These are phyloP conservation scores for Zosterops lateralis DNA, from an alignment of 2,113 vertebrate species.

Conservation along the genomic window DNA sequence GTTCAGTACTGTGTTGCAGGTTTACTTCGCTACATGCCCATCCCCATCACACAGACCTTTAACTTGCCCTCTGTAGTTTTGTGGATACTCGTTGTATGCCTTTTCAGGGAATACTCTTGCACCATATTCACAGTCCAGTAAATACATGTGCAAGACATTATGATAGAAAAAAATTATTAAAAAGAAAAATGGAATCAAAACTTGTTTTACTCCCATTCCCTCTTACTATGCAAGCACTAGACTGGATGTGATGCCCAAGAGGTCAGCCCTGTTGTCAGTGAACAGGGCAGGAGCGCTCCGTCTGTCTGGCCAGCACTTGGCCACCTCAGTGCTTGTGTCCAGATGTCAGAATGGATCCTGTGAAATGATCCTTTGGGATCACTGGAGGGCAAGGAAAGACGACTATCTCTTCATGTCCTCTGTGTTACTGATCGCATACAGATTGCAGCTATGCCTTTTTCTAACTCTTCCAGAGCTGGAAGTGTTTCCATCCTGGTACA, in stretches of 20 bases:
- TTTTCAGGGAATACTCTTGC: not conserved
- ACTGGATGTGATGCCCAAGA: not conserved
- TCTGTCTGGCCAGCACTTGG: not conserved
- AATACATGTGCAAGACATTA: not conserved
- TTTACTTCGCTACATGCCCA: not conserved
- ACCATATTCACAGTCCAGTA: not conserved
- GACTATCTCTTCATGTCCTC: not conserved
- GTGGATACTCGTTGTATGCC: fast-evolving
- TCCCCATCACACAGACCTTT: not conserved
- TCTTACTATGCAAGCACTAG: not conserved
- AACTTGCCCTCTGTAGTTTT: not conserved
- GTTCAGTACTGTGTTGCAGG: not conserved
- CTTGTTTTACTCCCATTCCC: not conserved
- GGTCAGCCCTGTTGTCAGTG: not conserved
- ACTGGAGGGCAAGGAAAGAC: not conserved
- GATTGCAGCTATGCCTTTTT: not conserved
- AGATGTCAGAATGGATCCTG: not conserved
- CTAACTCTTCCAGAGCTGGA: not conserved
- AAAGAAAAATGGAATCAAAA: not conserved
- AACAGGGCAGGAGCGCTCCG: not conserved
- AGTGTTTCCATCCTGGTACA: not conserved
- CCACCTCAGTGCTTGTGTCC: not conserved
- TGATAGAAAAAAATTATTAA: not conserved
- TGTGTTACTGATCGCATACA: fast-evolving
- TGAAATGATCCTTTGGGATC: no score